A percentile compares a stretch with the other conserved stretches of the same genome.
These are phyloP conservation scores for Andrena praecox DNA, from an alignment of 2,888 invertebrate genomes.

Conservation along the genomic window DNA sequence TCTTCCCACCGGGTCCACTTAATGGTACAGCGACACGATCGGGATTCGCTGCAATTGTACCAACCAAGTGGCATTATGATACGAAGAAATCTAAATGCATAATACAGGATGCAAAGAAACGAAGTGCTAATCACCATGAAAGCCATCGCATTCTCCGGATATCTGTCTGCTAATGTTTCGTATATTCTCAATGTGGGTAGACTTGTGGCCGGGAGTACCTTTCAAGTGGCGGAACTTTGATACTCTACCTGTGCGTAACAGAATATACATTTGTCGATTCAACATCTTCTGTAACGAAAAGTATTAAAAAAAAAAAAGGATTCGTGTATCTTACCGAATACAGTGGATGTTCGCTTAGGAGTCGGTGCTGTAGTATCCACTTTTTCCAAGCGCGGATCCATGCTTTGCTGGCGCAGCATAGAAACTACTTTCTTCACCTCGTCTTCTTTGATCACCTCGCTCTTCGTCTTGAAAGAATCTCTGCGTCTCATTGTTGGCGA, in stretches of 20 bases:
- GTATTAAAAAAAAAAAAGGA: neutral
- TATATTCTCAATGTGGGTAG: slow-evolving; percentile 96
- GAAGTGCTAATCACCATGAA: slow-evolving; percentile 88
- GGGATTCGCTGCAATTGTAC: slow-evolving; percentile 89
- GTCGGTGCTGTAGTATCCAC: slow-evolving; percentile 86
- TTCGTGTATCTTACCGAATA: slow-evolving; percentile 89
- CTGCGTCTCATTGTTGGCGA: slow-evolving; percentile 92
- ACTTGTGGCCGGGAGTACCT: slow-evolving; percentile 95
- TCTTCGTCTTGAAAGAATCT: slow-evolving; percentile 90
- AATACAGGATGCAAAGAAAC: neutral
- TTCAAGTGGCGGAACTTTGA: slow-evolving; percentile 97
- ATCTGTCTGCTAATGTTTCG: slow-evolving; percentile 95
- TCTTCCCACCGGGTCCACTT: slow-evolving; percentile 95
- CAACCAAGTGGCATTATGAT: neutral
- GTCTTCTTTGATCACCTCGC: slow-evolving; percentile 86
- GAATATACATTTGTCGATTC: slow-evolving; percentile 5
- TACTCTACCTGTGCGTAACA: slow-evolving; percentile 88
- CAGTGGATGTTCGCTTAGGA: slow-evolving; percentile 94
- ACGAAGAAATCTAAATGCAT: neutral
- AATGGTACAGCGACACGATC: slow-evolving; percentile 95
- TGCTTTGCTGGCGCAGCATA: slow-evolving; percentile 85
- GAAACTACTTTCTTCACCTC: slow-evolving; percentile 85
- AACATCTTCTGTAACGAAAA: slow-evolving; percentile 7
- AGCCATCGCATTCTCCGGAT: slow-evolving; percentile 97
- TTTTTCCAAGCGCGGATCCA: slow-evolving; percentile 85